Evolutionary conservation across 1,140 invertebrate genomes (phyloP), one percentile per base, ranked within the genome.

Genomic region (Macrobrachium rosenbergii): DNA sequence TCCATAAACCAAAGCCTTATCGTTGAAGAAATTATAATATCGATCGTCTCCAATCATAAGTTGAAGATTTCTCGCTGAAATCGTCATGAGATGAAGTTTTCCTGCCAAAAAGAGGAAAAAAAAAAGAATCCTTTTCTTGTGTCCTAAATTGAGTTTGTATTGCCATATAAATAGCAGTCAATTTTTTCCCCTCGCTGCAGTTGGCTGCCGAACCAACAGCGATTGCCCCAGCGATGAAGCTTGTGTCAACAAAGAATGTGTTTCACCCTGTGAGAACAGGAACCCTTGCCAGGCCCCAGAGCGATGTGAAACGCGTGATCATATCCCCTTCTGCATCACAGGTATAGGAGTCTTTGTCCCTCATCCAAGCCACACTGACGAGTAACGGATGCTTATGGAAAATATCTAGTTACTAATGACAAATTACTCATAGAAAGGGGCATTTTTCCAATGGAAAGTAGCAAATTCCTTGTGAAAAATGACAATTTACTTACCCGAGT

Each of bases 261-360:
- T 28, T 28, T 89, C 89, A 1, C 89, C 89, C 8, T 89, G 89
- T 64, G 95, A 95, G 90, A 91, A 96, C 0, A 45, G 90, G 52
- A 94, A 94, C 85, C 93, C 95, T 1, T 98, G 97, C 91, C 96
- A 78, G 14, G 59, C 79, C 19, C 59, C 79, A 8, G 97, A 97
- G 91, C 95, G 95, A 91, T 98, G 97, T 92, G 95, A 97, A 93
- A 96, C 97, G 28, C 94, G 95, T 88, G 94, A 95, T 90, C 97
- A 98, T 91, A 93, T 93, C 90, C 95, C 97, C 0, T 94, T 96
- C 87, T 98, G 97, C 92, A 96, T 97, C 28, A 98, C 89, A 88
- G 89, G 89, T 88, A 72, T 23, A 43, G 63, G 23, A 14, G 23
- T 60, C 45, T 43, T 11, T 21, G 43, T 16, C 37, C 17, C 60